Percentiles rank a stretch among this genome's conserved stretches.
phyloP scores from a whole-genome alignment of 92 coral and sea anemone genomes.

The Paragorgia papillata region DNA sequence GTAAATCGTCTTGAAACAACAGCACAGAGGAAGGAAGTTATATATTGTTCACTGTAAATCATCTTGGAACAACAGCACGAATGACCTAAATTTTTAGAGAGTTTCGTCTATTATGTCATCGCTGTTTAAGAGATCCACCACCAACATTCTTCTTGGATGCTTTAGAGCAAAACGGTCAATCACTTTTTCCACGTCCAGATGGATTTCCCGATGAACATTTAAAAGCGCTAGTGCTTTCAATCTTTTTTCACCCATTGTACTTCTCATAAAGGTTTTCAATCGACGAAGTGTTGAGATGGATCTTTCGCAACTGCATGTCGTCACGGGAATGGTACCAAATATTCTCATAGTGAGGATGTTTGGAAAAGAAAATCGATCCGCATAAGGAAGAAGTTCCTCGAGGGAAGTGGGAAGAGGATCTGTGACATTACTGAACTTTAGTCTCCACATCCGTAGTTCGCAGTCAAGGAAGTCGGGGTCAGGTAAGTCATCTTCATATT shows the following conservation, averaged over 20 bases:
- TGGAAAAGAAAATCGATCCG: too few relatives aligned
- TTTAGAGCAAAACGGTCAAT: too few relatives aligned
- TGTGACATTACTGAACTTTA: constrained; percentile 21
- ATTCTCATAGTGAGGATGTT: constrained; percentile 34
- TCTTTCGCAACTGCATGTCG: constrained; percentile 50
- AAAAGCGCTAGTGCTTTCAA: constrained; percentile 49
- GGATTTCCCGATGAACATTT: constrained; percentile 47
- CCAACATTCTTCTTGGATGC: neutral
- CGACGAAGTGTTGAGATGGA: constrained; percentile 56
- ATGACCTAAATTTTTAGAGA: too few relatives aligned
- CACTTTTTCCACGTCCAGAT: constrained; percentile 37
- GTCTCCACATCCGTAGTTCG: constrained; percentile 47
- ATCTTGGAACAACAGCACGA: too few relatives aligned
- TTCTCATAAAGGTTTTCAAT: constrained; percentile 45
- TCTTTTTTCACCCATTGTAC: constrained; percentile 53
- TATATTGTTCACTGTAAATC: too few relatives aligned
- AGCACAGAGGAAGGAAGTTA: too few relatives aligned
- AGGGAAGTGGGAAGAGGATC: constrained; percentile 39
- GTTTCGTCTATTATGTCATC: too few relatives aligned
- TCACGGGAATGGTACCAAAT: constrained; percentile 55
- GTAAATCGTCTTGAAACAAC: too few relatives aligned
- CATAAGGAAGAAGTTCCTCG: constrained; percentile 36
- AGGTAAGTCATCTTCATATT: constrained; percentile 51
- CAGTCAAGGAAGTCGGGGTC: constrained; percentile 52
- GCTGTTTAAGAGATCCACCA: neutral